A percentile compares a stretch with the other conserved stretches of the same genome.
Conservation (phyloP, 2,888 invertebrate species). For the Psylliodes chrysocephalus region DNA sequence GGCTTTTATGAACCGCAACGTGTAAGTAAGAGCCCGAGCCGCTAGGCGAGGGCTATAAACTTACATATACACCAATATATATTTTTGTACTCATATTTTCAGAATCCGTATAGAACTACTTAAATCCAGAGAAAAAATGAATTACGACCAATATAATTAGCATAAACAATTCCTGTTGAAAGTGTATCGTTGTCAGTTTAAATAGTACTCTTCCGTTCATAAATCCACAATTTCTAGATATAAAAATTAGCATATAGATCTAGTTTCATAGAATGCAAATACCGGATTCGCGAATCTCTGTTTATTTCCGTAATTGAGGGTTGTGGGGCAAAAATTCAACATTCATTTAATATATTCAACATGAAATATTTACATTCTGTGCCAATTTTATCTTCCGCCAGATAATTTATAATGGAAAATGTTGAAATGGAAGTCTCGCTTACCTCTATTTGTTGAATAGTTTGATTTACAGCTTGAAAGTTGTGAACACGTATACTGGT, state of each 20-base stretch:
- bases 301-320: conserved; percentile 24
- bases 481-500: too few relatives aligned
- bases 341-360: conserved; percentile 27
- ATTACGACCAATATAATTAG: background rate
- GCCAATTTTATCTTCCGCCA: conserved; percentile 22
- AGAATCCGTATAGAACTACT: too few relatives aligned
- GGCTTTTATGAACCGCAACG: too few relatives aligned
- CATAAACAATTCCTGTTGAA: background rate
- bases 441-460: background rate
- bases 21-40: too few relatives aligned
- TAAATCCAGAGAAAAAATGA: background rate
- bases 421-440: background rate
- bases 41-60: too few relatives aligned
- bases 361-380: conserved; percentile 20
- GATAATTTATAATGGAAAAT: conserved; percentile 8
- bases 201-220: conserved; percentile 3
- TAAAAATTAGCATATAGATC: conserved; percentile 28
- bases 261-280: conserved; percentile 25
- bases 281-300: conserved; percentile 18
- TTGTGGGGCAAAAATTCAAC: conserved; percentile 18
- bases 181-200: background rate
- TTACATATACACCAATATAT: too few relatives aligned
- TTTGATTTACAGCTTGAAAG: too few relatives aligned
- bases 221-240: conserved; percentile 18
- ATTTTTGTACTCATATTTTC: too few relatives aligned